A percentile compares a stretch with the other conserved stretches of the same genome.
Evolutionary conservation across 1,140 invertebrate species (phyloP).

Genomic region (Nymphalis io): DNA sequence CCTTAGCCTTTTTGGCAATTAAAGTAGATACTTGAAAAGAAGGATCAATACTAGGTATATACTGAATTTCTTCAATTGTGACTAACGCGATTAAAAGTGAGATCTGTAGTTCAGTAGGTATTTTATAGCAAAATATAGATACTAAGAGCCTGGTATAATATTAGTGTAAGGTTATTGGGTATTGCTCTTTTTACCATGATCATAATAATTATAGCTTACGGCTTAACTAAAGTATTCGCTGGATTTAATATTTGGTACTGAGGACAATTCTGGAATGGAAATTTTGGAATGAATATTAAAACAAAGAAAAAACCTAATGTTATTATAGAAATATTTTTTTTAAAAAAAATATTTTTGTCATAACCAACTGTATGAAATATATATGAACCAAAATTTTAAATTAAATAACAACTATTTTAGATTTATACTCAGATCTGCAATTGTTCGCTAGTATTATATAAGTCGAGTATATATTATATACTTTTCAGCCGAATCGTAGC

Average conservation of each 20-base stretch:
- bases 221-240: constrained; percentile 17
- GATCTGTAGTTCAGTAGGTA: constrained; percentile 54
- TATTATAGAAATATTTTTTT: too few relatives aligned
- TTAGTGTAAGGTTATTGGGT: not conserved
- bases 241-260: not conserved
- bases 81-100: constrained; percentile 51
- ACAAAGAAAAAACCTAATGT: too few relatives aligned
- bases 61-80: constrained; percentile 47
- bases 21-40: constrained; percentile 40
- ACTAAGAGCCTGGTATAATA: not conserved
- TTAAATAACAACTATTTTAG: too few relatives aligned
- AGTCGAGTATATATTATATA: too few relatives aligned
- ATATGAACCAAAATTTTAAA: too few relatives aligned
- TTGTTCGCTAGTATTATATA: too few relatives aligned
- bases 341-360: too few relatives aligned
- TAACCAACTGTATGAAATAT: too few relatives aligned
- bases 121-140: constrained; percentile 36
- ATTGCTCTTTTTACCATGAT: constrained; percentile 1
- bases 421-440: too few relatives aligned
- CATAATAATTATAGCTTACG: constrained; percentile 24
- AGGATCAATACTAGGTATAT: constrained; percentile 50
- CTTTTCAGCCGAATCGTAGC: too few relatives aligned
- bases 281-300: too few relatives aligned
- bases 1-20: constrained; percentile 35
- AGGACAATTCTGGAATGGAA: not conserved